phyloP scores from a whole-genome alignment of 2,113 vertebrate genomes.

The Vidua chalybeata region DNA sequence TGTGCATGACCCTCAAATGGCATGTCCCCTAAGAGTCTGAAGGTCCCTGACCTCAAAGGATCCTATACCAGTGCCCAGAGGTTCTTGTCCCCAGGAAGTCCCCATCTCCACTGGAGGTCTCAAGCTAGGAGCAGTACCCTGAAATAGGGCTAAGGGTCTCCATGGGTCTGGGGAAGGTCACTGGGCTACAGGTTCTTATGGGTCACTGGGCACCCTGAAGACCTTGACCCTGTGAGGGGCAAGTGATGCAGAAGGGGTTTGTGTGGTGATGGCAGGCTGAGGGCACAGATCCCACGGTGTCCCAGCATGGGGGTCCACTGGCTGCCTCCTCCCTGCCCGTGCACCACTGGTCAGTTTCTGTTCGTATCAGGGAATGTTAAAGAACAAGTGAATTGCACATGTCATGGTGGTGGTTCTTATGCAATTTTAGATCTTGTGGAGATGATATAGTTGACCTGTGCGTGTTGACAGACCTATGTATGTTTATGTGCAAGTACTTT shows the following conservation, averaged over 20 bases:
- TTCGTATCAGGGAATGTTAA: not conserved
- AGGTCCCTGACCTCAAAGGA: not conserved
- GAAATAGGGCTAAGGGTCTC: not conserved
- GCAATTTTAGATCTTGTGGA: not conserved
- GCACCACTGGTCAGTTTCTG: not conserved
- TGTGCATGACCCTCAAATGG: not conserved
- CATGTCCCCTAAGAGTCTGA: not conserved
- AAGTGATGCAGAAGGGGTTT: not conserved
- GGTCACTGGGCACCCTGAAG: no score
- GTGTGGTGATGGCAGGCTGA: not conserved
- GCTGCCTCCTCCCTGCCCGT: not conserved
- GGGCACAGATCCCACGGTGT: not conserved
- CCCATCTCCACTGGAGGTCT: not conserved
- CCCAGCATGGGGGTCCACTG: not conserved
- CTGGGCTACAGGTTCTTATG: not conserved
- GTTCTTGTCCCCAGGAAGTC: not conserved
- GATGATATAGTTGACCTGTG: not conserved
- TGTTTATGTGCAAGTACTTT: not conserved
- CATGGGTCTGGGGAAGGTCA: not conserved
- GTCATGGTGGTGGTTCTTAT: not conserved
- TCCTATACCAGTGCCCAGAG: not conserved
- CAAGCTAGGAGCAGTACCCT: not conserved
- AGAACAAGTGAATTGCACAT: not conserved
- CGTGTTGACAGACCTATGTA: not conserved
- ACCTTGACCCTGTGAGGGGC: not conserved